These are phyloP conservation scores for Sapajus apella DNA, from an alignment of 2,113 vertebrate genomes.

Conservation along the genomic window DNA sequence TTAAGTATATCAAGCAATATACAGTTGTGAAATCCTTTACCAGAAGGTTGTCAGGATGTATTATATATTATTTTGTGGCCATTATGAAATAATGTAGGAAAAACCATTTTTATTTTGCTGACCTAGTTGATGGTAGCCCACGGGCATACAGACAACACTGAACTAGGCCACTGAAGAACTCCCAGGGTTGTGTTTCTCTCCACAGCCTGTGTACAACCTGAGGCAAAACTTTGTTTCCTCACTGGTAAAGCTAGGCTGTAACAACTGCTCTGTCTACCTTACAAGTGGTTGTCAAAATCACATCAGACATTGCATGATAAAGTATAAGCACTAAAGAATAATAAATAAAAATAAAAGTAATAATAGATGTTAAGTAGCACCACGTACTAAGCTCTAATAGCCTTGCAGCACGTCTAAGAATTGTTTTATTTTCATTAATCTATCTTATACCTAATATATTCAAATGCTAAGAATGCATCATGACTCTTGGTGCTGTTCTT, in stretches of 20 bases:
- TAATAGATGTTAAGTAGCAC: neutral
- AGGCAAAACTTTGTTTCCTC: neutral
- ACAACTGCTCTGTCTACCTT: neutral
- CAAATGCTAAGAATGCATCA: neutral
- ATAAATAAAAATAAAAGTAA: neutral
- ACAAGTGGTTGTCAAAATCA: neutral
- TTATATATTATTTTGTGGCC: neutral
- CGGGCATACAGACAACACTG: neutral
- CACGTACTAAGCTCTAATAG: neutral
- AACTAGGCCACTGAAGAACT: neutral
- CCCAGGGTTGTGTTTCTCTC: neutral
- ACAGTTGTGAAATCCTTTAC: neutral
- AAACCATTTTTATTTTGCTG: neutral
- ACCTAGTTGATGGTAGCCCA: neutral
- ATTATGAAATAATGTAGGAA: neutral
- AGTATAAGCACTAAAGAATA: neutral
- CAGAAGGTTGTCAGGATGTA: neutral
- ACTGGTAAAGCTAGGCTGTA: neutral
- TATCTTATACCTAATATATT: neutral
- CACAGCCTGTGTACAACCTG: neutral
- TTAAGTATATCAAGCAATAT: conserved; percentile 11
- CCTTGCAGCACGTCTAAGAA: no score
- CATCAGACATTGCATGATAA: neutral
- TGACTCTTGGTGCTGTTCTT: neutral
- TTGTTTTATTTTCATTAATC: neutral